Base-by-base conservation (phyloP, 2,113 vertebrate species). In the Leucosticte australis region DNA sequence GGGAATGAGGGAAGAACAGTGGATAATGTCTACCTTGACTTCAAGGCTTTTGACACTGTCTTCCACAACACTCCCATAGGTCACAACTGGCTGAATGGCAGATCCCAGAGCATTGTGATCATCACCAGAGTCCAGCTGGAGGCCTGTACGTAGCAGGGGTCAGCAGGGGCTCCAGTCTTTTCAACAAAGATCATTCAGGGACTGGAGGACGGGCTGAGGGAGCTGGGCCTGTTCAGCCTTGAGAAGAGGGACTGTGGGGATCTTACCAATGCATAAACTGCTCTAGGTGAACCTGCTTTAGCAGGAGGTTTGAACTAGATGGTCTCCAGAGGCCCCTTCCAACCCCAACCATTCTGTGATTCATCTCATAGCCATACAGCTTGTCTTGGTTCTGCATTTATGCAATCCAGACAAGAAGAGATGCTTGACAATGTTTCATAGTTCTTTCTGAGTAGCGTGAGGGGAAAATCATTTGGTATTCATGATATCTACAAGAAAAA, bases 191-290 rank as follows among this genome's bases (percentile, higher is more conserved):
- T 23, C 27, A 49, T 18, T 27, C 13, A 56, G 37, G 31, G 21
- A 4, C 35, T 71, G 57, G 13, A 56, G 49, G 12, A 31, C 35
- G 42, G 17, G 42, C 57, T 80, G 42, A 42, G 50, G 35, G 30
- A 71, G 50, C 76, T 42, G 35, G 4, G 31, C 55, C 19, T 39
- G 28, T 24, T 53, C 44, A 53, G 39, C n/a, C 39, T 78, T 0
- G 0, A 49, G 47, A 62, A 53, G 23, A 35, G 67, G 28, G 0
- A 19, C 18, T 52, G 33, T 0, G 1, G 14, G 50, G 37, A 37
- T 56, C 33, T 65, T 52, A 28, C 10, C 33, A 57, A 19, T 11
- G 44, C 13, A 26, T 9, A 31, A 62, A 53, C 28, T 35, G 27
- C 18, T 50, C 26, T 7, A 35, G 17, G 9, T 42, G 26, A 73